A percentile compares a stretch with the other conserved stretches of the same genome.
phyloP scores from a whole-genome alignment of 2,888 invertebrate genomes.

The Synergus laeviventris region DNA sequence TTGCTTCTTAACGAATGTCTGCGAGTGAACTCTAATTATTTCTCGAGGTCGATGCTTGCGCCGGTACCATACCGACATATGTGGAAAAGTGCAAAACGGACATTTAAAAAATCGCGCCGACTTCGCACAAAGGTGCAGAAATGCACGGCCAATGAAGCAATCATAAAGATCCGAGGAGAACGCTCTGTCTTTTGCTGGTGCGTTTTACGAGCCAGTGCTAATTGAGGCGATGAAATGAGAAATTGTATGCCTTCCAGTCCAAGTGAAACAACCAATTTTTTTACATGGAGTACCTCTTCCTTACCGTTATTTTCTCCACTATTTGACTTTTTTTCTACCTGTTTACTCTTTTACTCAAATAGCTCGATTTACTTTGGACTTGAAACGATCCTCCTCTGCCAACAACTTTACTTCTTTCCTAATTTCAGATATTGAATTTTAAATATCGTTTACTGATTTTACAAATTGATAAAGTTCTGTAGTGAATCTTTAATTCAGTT shows the following conservation, averaged over 20 bases:
- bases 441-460: neutral
- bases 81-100: slow-evolving; percentile 45
- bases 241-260: slow-evolving; percentile 22
- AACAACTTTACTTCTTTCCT: neutral
- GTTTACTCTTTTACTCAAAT: slow-evolving; percentile 19
- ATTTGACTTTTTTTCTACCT: slow-evolving; percentile 16
- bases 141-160: slow-evolving; percentile 43
- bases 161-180: slow-evolving; percentile 39
- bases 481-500: neutral
- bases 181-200: slow-evolving; percentile 35
- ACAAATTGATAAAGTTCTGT: neutral
- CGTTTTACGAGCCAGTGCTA: slow-evolving; percentile 38
- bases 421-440: neutral
- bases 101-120: slow-evolving; percentile 50
- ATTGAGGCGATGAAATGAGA: slow-evolving; percentile 40
- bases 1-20: slow-evolving; percentile 63
- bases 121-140: slow-evolving; percentile 49
- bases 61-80: slow-evolving; percentile 46
- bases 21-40: slow-evolving; percentile 65
- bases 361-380: slow-evolving; percentile 9
- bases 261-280: slow-evolving; percentile 36
- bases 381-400: neutral
- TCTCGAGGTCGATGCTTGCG: slow-evolving; percentile 59
- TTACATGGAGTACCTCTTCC: slow-evolving; percentile 14
- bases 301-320: slow-evolving; percentile 19